Base-by-base conservation (phyloP, 2,888 invertebrate genomes). In the Norana najaformis region DNA sequence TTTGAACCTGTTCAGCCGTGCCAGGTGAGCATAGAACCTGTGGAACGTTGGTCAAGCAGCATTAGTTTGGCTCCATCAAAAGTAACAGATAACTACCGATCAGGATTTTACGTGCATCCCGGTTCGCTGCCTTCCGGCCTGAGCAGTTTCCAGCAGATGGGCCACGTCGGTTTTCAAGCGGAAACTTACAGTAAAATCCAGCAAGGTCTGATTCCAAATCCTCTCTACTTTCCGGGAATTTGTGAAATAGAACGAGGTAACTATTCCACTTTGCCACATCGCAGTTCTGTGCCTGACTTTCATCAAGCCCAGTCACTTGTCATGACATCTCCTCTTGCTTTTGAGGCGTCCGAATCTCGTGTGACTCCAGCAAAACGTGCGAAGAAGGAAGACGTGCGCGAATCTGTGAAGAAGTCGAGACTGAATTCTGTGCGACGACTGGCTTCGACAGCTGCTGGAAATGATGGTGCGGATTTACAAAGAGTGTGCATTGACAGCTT, bases 181-280 rank as follows among this genome's bases (percentile, higher is more conserved):
- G 85, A 85, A 23, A 85, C 85, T 6, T 37, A 85, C 85, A 35
- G 35, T 34, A 35, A 88, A 35, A 88, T 88, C 47, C 88, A 88
- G 37, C 88, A 88, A 18, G 88, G 88, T 18, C 88, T 88, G n/a
- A 47, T 88, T 41, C 88, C 88, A 18, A 88, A 88, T n/a, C 38
- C 88, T 11, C 38, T 39, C 37, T 85, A 85, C 36, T 36, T 35
- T 35, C 36, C 85, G 34, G 85, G 85, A 23, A 35, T 35, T 20
- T 35, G 18, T 11, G 37, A 35, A 5, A 2, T 69, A n/a, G n/a
- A 69, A 16, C 69, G n/a, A 8, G 69, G 8, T 5, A 30, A 23
- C 38, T 38, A 88, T 30, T 11, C 34, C 39, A 18, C 30, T 18
- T 23, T 85, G 20, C 36, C 35, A 23, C 85, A 85, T 37, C 35